Conservation (phyloP, 2,888 invertebrate species). For the Calameuta pallipes region DNA sequence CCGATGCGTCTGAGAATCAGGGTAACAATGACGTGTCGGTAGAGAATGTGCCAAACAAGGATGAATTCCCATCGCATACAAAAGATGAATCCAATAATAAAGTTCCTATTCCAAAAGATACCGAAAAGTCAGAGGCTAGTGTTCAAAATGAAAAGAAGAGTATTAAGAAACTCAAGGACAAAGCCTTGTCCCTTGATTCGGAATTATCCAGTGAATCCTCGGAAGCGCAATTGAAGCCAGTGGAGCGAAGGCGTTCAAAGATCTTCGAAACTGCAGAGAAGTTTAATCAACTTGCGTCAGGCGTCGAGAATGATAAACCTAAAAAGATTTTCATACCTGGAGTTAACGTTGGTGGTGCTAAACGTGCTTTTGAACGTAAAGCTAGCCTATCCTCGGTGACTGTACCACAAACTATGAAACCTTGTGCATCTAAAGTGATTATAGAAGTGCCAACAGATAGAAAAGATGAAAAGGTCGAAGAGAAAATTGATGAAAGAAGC, state of each 20-base stretch:
- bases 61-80: constrained; percentile 22
- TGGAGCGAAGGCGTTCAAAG: constrained; percentile 74
- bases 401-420: constrained; percentile 56
- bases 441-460: constrained; percentile 56
- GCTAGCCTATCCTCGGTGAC: constrained; percentile 72
- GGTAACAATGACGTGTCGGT: constrained; percentile 33
- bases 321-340: constrained; percentile 85
- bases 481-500: constrained; percentile 30
- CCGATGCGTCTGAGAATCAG: constrained; percentile 41
- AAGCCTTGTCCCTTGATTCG: constrained; percentile 50
- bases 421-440: constrained; percentile 55
- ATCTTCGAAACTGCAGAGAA: constrained; percentile 79
- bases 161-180: constrained; percentile 46
- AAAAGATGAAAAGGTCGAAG: constrained; percentile 53
- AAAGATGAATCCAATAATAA: constrained; percentile 30
- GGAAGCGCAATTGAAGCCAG: constrained; percentile 63
- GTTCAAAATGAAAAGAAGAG: constrained; percentile 23
- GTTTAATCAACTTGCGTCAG: constrained; percentile 69
- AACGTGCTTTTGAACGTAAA: constrained; percentile 86
- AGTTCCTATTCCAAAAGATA: constrained; percentile 20
- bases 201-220: constrained; percentile 41
- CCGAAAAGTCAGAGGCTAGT: constrained; percentile 39
- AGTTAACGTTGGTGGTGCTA: constrained; percentile 87
- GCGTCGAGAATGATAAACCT: constrained; percentile 70
- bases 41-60: constrained; percentile 28